Base-by-base conservation (phyloP, 2,797 vertebrate species). In the Vultur gryphus region DNA sequence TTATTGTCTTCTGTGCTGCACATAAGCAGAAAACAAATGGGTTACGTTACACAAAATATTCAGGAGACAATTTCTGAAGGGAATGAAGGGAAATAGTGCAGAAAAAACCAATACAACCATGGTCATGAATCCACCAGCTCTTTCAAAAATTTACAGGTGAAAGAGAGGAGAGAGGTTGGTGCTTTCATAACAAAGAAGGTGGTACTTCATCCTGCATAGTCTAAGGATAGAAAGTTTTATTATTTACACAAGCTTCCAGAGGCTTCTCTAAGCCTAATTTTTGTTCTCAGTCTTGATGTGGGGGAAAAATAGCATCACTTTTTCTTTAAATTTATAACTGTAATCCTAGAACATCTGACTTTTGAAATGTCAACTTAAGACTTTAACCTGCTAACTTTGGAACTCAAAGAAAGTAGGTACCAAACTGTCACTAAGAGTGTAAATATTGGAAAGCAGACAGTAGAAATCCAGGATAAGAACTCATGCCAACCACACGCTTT, bases 381-480 rank as follows among this genome's bases (percentile, higher is more conserved):
- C 28, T 95, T 95, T 89, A 96, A 95, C 93, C 73, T 93, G 75
- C 71, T 93, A 71, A 84, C 84, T 95, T 81, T 17, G 13, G 59
- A 91, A 92, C 48, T 94, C 87, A 87, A 77, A 73, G 35, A 67
- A 90, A 90, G 58, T 70, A 93, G 77, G 77, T 91, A 85, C 58
- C 8, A 43, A 96, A 91, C 89, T 94, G 93, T 93, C 93, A 93
- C 37, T 81, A 66, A 80, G 16, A 82, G 61, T 89, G 88, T 70
- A 94, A 97, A 94, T 76, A 76, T 28, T 81, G 55, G 90, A 69
- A 84, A 95, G 52, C 89, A 95, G 77, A 62, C 61, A 72, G 80
- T 83, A 93, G 71, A 91, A 96, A 97, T 96, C 95, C 89, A 94
- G 96, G 93, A 89, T 97, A 96, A 97, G 77, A 94, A 92, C 71